Evolutionary conservation across 1,140 invertebrate genomes (phyloP), one percentile per base, ranked within the genome.

Genomic region (Calephelis nemesis): DNA sequence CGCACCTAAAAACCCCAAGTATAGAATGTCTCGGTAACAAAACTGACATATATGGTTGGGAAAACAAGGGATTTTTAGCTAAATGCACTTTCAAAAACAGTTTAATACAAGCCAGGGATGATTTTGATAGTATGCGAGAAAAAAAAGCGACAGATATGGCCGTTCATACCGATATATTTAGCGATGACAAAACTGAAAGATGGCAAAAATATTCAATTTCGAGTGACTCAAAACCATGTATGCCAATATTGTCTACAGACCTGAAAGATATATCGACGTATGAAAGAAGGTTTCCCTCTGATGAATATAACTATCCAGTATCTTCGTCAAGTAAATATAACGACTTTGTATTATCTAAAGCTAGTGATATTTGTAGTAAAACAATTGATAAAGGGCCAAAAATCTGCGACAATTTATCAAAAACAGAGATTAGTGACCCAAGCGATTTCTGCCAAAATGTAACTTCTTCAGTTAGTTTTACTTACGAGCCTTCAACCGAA

Each of bases 391-490:
- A 85, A 75, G 83, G 75, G 52, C 82, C 83, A 52, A 90, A 88
- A 81, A 65, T 78, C 63, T 83, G 79, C 74, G 89, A 91, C 72
- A 86, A 77, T 68, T 73, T 81, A 73, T 69, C 70, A 70, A 90
- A 86, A 79, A 87, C 87, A 76, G 88, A 90, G 69, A 78, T 73
- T 60, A 88, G 85, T 80, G 83, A 88, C 79, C 79, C 79, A 73
- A 92, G 88, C 79, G 92, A 93, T 71, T 89, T 92, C 76, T 85
- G 86, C 72, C 81, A 90, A 75, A 79, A 88, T 75, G 89, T 92
- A 30, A 92, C 91, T 66, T 92, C 92, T 47, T 93, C 91, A 45
- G 92, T 92, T 77, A 92, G 91, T 73, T 92, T 92, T 71, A 92
- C 91, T 10, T 92, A 88, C 67, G 91, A 93, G 74, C 90, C 86